A percentile compares a stretch with the other conserved stretches of the same genome.
phyloP scores from a whole-genome alignment of 2,888 invertebrate genomes.

The Sarcophaga carnaria region DNA sequence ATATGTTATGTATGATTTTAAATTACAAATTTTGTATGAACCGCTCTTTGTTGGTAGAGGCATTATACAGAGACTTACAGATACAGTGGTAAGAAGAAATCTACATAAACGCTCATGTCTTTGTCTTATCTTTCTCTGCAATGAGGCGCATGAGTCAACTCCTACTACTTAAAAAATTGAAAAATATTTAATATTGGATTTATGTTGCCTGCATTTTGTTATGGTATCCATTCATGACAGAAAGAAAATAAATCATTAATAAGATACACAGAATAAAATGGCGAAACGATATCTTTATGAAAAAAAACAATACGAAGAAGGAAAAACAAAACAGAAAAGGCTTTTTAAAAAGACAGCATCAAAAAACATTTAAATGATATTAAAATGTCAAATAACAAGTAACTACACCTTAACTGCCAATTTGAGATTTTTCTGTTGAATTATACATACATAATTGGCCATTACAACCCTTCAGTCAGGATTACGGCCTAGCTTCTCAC shows the following conservation, averaged over 20 bases:
- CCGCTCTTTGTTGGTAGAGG: not conserved
- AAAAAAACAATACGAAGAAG: too few relatives aligned
- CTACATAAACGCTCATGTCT: conserved; percentile 65
- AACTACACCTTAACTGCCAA: too few relatives aligned
- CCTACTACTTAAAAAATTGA: conserved; percentile 39
- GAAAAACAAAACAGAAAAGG: too few relatives aligned
- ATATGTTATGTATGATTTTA: not conserved
- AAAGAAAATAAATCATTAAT: conserved; percentile 58
- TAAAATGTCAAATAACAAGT: too few relatives aligned
- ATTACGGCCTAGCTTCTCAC: too few relatives aligned
- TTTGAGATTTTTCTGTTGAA: too few relatives aligned
- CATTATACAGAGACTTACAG: too few relatives aligned
- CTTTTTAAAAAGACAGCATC: too few relatives aligned
- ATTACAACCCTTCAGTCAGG: too few relatives aligned
- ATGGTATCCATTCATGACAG: conserved; percentile 43
- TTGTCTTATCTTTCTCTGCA: conserved; percentile 55
- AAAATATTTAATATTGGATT: conserved; percentile 24
- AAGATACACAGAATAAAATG: conserved; percentile 21
- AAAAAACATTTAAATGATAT: too few relatives aligned
- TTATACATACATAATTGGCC: too few relatives aligned
- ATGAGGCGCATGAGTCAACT: conserved; percentile 37
- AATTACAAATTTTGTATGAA: conserved; percentile 4
- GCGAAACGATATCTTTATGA: conserved; percentile 40
- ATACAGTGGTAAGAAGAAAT: conserved; percentile 38
- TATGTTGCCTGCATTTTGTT: conserved; percentile 39